phyloP scores from a whole-genome alignment of 1,140 invertebrate species.

The Penaeus indicus region DNA sequence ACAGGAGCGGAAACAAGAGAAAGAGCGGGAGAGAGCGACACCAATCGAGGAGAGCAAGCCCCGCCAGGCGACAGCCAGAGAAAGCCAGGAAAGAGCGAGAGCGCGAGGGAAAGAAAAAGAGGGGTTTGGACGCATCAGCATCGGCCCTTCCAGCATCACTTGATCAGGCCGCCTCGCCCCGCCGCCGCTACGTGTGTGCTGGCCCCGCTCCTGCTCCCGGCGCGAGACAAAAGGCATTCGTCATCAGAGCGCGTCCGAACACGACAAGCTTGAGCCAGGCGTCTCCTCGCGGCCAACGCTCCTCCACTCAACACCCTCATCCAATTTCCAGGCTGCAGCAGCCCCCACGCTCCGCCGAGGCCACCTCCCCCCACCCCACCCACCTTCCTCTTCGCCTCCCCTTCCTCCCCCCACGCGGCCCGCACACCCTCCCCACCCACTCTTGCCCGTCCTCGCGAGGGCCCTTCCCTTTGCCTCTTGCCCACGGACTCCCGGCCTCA shows the following conservation, averaged over 20 bases:
- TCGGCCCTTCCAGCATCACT: conserved; percentile 32
- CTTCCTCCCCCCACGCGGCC: neutral
- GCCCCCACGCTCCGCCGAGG: neutral
- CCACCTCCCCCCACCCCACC: neutral
- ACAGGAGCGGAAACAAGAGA: no score
- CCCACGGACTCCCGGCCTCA: no score
- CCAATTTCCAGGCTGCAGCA: neutral
- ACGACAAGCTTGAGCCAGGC: conserved; percentile 40
- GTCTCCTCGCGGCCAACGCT: conserved; percentile 17
- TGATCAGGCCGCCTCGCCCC: conserved; percentile 19
- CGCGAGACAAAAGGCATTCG: conserved; percentile 55
- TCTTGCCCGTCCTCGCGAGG: no score
- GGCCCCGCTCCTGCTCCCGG: conserved; percentile 15
- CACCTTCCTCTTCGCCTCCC: neutral
- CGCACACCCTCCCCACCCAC: neutral
- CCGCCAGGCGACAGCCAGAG: no score
- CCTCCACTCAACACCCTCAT: neutral
- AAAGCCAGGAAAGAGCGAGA: no score
- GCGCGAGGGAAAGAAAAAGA: no score
- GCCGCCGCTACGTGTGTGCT: neutral
- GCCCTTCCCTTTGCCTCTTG: no score
- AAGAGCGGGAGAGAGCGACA: no score
- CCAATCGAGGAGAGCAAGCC: no score
- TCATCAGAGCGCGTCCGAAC: conserved; percentile 54
- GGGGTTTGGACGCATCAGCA: neutral